These are phyloP conservation scores for Rotaria socialis DNA, from an alignment of 2,888 invertebrate species.

Conservation along the genomic window DNA sequence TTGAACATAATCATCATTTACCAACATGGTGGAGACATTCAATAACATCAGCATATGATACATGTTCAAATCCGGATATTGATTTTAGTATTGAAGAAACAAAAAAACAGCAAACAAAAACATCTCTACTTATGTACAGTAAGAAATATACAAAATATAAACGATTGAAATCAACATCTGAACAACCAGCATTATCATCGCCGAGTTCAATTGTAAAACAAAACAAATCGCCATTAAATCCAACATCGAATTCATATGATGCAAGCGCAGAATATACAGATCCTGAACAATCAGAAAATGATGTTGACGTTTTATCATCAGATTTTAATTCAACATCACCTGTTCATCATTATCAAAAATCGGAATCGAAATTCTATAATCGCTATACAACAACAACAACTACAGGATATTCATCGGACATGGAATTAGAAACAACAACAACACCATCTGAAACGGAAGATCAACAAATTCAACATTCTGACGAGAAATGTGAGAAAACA, in stretches of 20 bases:
- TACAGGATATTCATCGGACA: slow-evolving; percentile 21
- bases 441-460: slow-evolving; percentile 4
- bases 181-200: too few relatives aligned
- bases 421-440: slow-evolving; percentile 20
- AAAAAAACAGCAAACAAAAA: background rate
- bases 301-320: background rate
- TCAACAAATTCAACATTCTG: background rate
- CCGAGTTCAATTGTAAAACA: background rate
- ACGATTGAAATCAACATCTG: background rate
- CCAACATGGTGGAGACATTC: slow-evolving; percentile 20
- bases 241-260: slow-evolving; percentile 7
- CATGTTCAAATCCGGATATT: slow-evolving; percentile 17
- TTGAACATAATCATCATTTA: background rate
- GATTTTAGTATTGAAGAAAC: background rate
- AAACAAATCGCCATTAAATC: background rate
- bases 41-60: slow-evolving; percentile 23
- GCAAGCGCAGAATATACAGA: slow-evolving; percentile 29
- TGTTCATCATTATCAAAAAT: background rate
- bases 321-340: slow-evolving; percentile 5
- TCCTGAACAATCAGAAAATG: slow-evolving; percentile 26
- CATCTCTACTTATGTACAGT: background rate
- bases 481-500: background rate
- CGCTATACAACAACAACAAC: slow-evolving; percentile 22
- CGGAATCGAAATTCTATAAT: background rate
- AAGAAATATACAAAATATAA: background rate